Evolutionary conservation across 2,888 invertebrate genomes (phyloP), one percentile per base, ranked within the genome.

Genomic region (Spilosoma lubricipeda): DNA sequence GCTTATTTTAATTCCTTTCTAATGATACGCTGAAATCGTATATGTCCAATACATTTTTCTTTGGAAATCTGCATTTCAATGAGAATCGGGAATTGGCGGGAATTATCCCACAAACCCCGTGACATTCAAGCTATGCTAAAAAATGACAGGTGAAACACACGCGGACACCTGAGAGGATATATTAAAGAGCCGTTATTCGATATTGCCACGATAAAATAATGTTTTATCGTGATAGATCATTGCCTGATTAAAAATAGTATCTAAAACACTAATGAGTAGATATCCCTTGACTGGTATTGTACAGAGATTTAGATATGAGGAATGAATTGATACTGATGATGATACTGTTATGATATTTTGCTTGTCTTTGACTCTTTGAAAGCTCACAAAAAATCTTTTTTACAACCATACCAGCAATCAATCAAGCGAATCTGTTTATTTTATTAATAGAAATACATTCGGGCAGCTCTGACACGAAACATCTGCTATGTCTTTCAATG

Each of bases 131-230:
- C n/a, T n/a, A n/a, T n/a, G n/a, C n/a, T n/a, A n/a, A n/a, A n/a
- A n/a, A n/a, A n/a, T n/a, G n/a, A n/a, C n/a, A n/a, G n/a, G n/a
- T n/a, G n/a, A n/a, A n/a, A n/a, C n/a, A n/a, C n/a, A n/a, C n/a
- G n/a, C n/a, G n/a, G n/a, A n/a, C n/a, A n/a, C n/a, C n/a, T n/a
- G n/a, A n/a, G n/a, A n/a, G n/a, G n/a, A 65, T n/a, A 74, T 20
- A 71, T 73, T 68, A 73, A 39, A 67, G 9, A n/a, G 23, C 48
- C 33, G 8, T 36, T 52, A 52, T 56, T 69, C 23, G 33, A 20
- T 69, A 8, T 56, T 33, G 36, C 15, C 69, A 69, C 69, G 69
- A 56, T n/a, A 69, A 8, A 48, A 48, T n/a, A 45, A 67, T 11
- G 27, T 8, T 70, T 63, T 18, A 39, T 59, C 63, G 39, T 59